Conservation (phyloP, 2,113 vertebrate genomes). For the Silurus glanis region DNA sequence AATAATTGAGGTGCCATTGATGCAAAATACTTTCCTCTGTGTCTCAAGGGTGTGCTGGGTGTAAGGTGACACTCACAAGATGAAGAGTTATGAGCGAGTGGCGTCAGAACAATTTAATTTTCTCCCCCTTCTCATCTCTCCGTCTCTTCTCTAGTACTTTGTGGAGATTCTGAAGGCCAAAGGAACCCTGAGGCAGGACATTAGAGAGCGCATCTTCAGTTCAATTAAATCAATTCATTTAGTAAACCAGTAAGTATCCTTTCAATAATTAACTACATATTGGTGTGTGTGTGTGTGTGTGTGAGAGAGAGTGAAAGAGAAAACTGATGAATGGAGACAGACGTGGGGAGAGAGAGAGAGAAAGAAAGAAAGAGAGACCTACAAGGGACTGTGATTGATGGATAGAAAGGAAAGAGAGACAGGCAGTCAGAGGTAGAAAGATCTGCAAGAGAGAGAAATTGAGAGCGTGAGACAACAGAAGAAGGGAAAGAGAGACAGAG, state of each 20-base stretch:
- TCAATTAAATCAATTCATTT: conserved; percentile 84
- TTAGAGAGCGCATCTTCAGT: conserved; percentile 85
- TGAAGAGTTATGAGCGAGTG: conserved; percentile 52
- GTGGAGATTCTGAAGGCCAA: conserved; percentile 88
- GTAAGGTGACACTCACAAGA: conserved; percentile 40
- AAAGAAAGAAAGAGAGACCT: not conserved
- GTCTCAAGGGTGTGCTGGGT: conserved; percentile 48
- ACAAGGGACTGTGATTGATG: too few species aligned
- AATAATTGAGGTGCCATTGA: conserved; percentile 62
- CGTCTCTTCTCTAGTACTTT: conserved; percentile 81
- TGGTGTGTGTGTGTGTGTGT: conserved; percentile 15
- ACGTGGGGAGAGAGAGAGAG: not conserved
- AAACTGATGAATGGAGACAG: not conserved
- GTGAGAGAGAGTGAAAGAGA: not conserved
- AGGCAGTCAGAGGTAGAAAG: not conserved
- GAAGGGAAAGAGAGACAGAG: not conserved
- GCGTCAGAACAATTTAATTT: conserved; percentile 47
- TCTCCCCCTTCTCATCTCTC: conserved; percentile 58
- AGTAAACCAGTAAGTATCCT: conserved; percentile 88
- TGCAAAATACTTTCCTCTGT: conserved; percentile 56
- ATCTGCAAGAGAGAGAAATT: not conserved
- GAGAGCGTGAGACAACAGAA: not conserved
- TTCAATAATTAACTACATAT: conserved; percentile 79
- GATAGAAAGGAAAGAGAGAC: not conserved
- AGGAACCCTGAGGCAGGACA: conserved; percentile 79